Evolutionary conservation across 2,888 invertebrate genomes (phyloP), one percentile per base, ranked within the genome.

Genomic region (Noctua janthina): DNA sequence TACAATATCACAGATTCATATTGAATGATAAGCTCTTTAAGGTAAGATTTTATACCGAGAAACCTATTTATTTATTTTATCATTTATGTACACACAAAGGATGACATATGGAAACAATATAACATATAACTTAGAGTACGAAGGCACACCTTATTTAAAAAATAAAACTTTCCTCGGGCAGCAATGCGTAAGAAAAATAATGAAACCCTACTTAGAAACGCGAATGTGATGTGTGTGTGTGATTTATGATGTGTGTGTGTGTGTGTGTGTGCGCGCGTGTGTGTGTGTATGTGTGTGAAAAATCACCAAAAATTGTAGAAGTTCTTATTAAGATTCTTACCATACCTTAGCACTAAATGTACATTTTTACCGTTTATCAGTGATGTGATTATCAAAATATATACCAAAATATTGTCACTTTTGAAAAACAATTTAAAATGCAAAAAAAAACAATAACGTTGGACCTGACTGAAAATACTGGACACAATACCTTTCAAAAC

Each of bases 1-100:
- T 11, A 62, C 29, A 29, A 62, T 62, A 35, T 29, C 29, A 29
- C 29, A 62, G 62, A 62, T 35, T 62, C 59, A 7, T 17, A 17
- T 35, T 29, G 2, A 1, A 29, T 15, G 62, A 15, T 29, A 62
- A 62, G 62, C 62, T 29, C 15, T 29, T 62, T 13, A n/a, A 0
- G 13, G n/a, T n/a, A n/a, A 59, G 0, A 13, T 59, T 59, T 59
- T 15, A 29, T 13, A 59, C 13, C n/a, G 13, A 59, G 11, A n/a
- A n/a, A 59, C 13, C 59, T 59, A n/a, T 59, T 59, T n/a, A 59
- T 59, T n/a, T 59, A 59, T 59, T 59, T 59, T n/a, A 59, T 59
- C n/a, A 11, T 59, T n/a, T 56, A 56, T n/a, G 20, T 54, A 7
- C 2, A 54, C 2, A 54, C 20, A 20, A 7, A 54, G 8, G 10